Evolutionary conservation across 2,113 vertebrate genomes (phyloP).

Genomic region (Gymnarchus niloticus): DNA sequence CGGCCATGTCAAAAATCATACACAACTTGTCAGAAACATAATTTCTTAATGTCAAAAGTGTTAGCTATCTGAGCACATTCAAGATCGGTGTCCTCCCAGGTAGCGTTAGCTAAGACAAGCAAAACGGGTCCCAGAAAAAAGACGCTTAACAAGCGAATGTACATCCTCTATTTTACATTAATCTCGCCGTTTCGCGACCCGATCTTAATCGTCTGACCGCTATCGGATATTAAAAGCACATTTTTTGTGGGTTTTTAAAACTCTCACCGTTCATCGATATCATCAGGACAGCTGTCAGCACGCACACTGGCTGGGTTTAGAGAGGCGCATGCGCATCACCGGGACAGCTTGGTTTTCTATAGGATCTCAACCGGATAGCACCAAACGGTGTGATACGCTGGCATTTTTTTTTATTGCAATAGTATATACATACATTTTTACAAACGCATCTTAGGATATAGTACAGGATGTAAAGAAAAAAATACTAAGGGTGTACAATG

Average conservation of each 20-base stretch:
- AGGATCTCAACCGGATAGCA: background rate
- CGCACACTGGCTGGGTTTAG: conserved; percentile 27
- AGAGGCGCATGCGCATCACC: conserved; percentile 39
- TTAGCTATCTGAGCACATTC: background rate
- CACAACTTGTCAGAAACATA: background rate
- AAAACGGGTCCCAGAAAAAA: background rate
- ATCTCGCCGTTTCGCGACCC: background rate
- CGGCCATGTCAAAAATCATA: background rate
- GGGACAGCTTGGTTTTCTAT: background rate
- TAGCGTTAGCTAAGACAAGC: conserved; percentile 6
- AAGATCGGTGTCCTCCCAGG: background rate
- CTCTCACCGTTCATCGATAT: conserved; percentile 50
- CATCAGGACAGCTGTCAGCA: conserved; percentile 50
- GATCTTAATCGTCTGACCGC: background rate
- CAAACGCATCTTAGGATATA: background rate
- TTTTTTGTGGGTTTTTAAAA: conserved; percentile 28
- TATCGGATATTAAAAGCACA: background rate
- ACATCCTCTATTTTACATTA: background rate
- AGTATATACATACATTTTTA: no score
- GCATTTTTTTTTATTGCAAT: no score
- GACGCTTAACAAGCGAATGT: background rate
- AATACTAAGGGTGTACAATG: no score
- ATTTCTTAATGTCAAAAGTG: background rate
- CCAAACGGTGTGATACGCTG: no score
- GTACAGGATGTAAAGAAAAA: background rate